phyloP scores from a whole-genome alignment of 2,113 vertebrate species.

The Notothenia coriiceps region DNA sequence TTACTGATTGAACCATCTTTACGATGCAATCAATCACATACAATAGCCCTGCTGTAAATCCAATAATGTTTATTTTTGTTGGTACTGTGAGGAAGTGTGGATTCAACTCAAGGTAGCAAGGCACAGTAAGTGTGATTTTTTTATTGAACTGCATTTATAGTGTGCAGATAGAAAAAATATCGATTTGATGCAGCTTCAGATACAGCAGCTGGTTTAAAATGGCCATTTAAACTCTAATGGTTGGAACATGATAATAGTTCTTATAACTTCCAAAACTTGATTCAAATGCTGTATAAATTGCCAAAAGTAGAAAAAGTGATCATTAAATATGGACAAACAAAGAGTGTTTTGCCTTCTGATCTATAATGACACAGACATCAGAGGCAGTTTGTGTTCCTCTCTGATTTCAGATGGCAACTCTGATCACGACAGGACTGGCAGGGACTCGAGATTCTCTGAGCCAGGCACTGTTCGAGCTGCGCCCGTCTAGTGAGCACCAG shows the following conservation, averaged over 20 bases:
- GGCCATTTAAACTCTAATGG: neutral
- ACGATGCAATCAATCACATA: constrained; percentile 11
- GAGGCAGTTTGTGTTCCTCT: constrained; percentile 2
- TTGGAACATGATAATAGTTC: neutral
- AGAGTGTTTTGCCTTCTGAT: constrained; percentile 1
- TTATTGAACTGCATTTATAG: neutral
- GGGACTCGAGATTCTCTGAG: constrained; percentile 11
- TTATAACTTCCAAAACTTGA: too few relatives aligned
- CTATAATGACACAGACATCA: neutral
- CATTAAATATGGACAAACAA: too few relatives aligned
- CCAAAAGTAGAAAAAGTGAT: too few relatives aligned
- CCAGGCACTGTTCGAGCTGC: constrained; percentile 3
- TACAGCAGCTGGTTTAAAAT: neutral
- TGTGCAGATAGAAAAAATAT: neutral
- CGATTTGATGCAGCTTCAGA: neutral
- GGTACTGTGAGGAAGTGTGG: neutral
- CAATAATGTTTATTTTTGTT: constrained; percentile 1
- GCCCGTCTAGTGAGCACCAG: constrained; percentile 19
- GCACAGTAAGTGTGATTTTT: neutral
- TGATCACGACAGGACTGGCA: constrained; percentile 10
- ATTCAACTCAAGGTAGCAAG: neutral
- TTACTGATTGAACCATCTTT: constrained; percentile 16
- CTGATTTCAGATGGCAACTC: neutral
- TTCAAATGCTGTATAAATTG: too few relatives aligned
- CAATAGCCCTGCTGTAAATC: constrained; percentile 23